Evolutionary conservation across 2,888 invertebrate species (phyloP), one percentile per base, ranked within the genome.

Genomic region (Nomada flava): DNA sequence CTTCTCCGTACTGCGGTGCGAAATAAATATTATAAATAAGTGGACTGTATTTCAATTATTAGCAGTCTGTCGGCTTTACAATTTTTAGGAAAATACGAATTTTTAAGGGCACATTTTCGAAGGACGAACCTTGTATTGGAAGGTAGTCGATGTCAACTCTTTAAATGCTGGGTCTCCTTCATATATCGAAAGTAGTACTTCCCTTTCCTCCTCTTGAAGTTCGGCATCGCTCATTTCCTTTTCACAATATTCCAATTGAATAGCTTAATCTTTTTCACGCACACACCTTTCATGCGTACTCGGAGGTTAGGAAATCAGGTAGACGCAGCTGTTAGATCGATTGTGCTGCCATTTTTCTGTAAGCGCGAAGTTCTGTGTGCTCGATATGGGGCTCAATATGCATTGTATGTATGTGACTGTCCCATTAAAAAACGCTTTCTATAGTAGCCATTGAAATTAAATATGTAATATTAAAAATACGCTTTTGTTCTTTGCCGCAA

Each of bases 161-260:
- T 98, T 98, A 92, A 98, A 99, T 79, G 96, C 96, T 2, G 95
- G 95, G 94, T 99, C 99, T 23, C 98, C 98, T 90, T 99, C 98
- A 94, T 99, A 99, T 90, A 99, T 99, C 4, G 98, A 98, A 86
- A 96, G 95, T 77, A 99, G 94, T 0, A 98, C 98, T 95, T 99
- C 98, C 70, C 97, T 95, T 94, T 99, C 99, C 91, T 99, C 98
- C 68, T 96, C 95, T 92, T 98, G 98, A 77, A 96, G 95, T 92
- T 97, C 97, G 59, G 92, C 91, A 90, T 95, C 95, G 76, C 95
- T 95, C 95, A 96, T 96, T 91, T 91, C 92, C 86, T 60, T 63
- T 69, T 53, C 20, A 42, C 53, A 57, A 18, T 26, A 18, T 13
- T 3, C 42, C 53, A 77, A 67, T 62, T 70, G 60, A 53, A 50